Percentiles rank a stretch among this genome's conserved stretches.
Evolutionary conservation across 2,888 invertebrate species (phyloP).

Genomic region (Anodontia alba): DNA sequence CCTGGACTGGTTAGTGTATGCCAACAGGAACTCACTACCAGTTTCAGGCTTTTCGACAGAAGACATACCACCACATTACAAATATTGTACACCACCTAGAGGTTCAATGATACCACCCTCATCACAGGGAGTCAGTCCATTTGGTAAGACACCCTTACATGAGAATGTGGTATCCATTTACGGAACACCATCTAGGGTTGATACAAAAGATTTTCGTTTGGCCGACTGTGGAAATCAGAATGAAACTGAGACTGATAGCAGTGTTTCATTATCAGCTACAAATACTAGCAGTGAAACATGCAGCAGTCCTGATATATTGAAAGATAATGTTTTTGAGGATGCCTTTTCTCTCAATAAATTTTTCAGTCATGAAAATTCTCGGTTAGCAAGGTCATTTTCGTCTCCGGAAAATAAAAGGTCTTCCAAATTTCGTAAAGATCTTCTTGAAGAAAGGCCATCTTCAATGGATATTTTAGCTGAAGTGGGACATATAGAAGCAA

Average conservation of each 20-base stretch:
- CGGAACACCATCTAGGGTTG: conserved; percentile 30
- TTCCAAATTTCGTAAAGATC: conserved; percentile 21
- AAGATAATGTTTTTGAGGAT: conserved; percentile 54
- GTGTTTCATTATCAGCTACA: conserved; percentile 55
- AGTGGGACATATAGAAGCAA: conserved; percentile 62
- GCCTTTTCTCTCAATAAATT: conserved; percentile 33
- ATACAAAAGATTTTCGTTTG: neutral
- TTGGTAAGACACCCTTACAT: conserved; percentile 27
- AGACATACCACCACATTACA: conserved; percentile 45
- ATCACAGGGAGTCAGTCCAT: conserved; percentile 2
- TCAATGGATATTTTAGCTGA: conserved; percentile 60
- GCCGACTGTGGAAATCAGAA: neutral
- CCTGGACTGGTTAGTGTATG: conserved; percentile 78
- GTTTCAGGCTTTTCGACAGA: conserved; percentile 58
- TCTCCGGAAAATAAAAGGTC: conserved; percentile 45
- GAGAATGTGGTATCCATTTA: conserved; percentile 38
- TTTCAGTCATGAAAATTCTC: conserved; percentile 24
- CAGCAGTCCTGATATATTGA: conserved; percentile 60
- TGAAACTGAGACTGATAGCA: conserved; percentile 43
- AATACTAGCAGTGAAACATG: conserved; percentile 60
- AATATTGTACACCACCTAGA: conserved; percentile 65
- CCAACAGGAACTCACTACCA: conserved; percentile 74
- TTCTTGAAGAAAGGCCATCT: conserved; percentile 55
- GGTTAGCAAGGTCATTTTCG: conserved; percentile 54
- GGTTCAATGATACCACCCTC: conserved; percentile 54